Conservation (phyloP, 2,888 invertebrate genomes). For the Axea sp. region DNA sequence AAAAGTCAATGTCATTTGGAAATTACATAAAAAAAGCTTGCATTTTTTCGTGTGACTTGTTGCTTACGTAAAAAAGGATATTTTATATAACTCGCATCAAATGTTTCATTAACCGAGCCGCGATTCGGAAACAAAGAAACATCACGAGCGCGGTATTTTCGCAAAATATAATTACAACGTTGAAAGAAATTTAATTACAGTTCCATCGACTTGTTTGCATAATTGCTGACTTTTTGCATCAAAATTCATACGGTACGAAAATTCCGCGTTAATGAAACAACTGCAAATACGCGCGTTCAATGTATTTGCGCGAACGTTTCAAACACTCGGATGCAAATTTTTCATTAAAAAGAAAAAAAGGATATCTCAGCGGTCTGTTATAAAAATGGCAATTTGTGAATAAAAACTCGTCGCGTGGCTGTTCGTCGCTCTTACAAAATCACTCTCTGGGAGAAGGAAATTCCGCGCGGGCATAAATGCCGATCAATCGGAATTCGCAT, state of each 20-base stretch:
- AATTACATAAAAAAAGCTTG: not conserved
- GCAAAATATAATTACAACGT: slow-evolving; percentile 33
- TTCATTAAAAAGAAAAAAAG: slow-evolving; percentile 3
- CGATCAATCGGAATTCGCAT: too few species aligned
- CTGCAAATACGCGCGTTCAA: too few species aligned
- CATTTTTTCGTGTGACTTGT: not conserved
- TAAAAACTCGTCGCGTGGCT: too few species aligned
- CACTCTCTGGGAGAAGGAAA: too few species aligned
- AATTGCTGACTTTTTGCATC: slow-evolving; percentile 19
- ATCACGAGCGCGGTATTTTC: not conserved
- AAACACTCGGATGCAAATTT: slow-evolving; percentile 3
- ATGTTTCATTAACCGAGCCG: not conserved
- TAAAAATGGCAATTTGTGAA: too few species aligned
- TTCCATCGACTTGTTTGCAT: slow-evolving; percentile 5
- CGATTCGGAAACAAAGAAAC: slow-evolving; percentile 22
- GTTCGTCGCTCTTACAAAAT: too few species aligned
- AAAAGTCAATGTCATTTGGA: not conserved
- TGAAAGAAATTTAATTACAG: slow-evolving; percentile 34
- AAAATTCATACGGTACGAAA: slow-evolving; percentile 2
- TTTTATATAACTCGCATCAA: too few species aligned
- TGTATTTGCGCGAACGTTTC: too few species aligned
- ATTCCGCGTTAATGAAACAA: slow-evolving; percentile 5
- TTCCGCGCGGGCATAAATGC: too few species aligned
- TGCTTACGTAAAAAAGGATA: not conserved
- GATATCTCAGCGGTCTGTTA: too few species aligned